phyloP scores from a whole-genome alignment of 2,113 vertebrate genomes.

The Prunella fulvescens region DNA sequence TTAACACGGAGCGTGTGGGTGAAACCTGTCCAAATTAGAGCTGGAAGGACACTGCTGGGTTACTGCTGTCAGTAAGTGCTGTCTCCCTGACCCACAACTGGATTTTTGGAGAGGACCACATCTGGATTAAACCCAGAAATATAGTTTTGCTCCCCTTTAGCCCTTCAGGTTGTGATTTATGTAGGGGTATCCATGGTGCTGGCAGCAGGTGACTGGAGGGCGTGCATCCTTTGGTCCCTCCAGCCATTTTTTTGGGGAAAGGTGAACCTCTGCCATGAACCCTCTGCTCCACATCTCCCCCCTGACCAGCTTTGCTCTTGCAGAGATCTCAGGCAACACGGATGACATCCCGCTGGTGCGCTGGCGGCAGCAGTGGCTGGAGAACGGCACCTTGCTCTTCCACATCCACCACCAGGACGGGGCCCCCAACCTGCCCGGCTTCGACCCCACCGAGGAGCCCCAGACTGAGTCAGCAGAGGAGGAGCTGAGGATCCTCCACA shows the following conservation, averaged over 20 bases:
- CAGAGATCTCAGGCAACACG: conserved; percentile 96
- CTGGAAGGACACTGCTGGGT: neutral
- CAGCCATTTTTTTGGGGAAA: neutral
- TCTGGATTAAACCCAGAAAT: neutral
- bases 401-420: conserved; percentile 98
- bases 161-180: neutral
- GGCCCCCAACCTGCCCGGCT: conserved; percentile 82
- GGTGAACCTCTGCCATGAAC: neutral
- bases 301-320: neutral
- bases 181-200: neutral
- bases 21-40: neutral
- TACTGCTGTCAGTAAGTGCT: neutral
- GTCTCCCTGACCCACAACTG: neutral
- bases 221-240: neutral
- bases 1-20: neutral
- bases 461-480: conserved; percentile 88
- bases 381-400: conserved; percentile 95
- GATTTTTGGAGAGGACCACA: neutral
- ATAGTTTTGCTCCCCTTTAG: neutral
- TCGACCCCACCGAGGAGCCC: conserved; percentile 86
- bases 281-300: accelerated
- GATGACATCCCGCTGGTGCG: conserved; percentile 97
- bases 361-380: conserved; percentile 98
- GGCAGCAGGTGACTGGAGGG: neutral
- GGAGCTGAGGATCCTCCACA: conserved; percentile 95